phyloP scores from a whole-genome alignment of 2,888 invertebrate genomes.

The Andrena haemorrhoa region DNA sequence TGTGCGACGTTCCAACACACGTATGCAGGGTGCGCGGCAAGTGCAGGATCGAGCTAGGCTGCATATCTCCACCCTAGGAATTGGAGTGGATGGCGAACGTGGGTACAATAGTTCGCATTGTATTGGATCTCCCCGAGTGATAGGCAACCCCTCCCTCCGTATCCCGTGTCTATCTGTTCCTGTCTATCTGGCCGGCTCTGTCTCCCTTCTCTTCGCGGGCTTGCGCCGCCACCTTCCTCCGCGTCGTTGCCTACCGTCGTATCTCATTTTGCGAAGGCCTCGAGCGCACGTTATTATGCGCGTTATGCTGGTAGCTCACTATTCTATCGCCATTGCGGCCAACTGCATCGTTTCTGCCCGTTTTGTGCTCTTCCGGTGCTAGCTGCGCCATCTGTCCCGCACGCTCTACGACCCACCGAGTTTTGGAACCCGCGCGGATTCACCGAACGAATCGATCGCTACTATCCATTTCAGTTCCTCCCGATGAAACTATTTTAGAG shows the following conservation, averaged over 20 bases:
- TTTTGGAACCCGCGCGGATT: slow-evolving; percentile 4
- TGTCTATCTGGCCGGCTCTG: slow-evolving; percentile 23
- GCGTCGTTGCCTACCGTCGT: slow-evolving; percentile 53
- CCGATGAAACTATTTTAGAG: background rate
- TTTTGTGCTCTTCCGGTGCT: slow-evolving; percentile 61
- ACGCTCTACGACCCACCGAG: slow-evolving; percentile 14
- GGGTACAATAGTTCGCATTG: slow-evolving; percentile 76
- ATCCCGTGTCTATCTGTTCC: slow-evolving; percentile 38
- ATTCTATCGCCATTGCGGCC: slow-evolving; percentile 69
- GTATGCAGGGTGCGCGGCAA: slow-evolving; percentile 50
- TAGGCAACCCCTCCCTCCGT: slow-evolving; percentile 54
- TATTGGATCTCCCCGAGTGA: slow-evolving; percentile 74
- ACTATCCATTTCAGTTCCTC: slow-evolving; percentile 4
- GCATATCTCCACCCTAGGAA: slow-evolving; percentile 73
- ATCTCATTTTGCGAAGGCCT: slow-evolving; percentile 70
- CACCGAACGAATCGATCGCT: slow-evolving; percentile 14
- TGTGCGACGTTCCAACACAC: slow-evolving; percentile 47
- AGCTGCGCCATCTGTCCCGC: slow-evolving; percentile 39
- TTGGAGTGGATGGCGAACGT: slow-evolving; percentile 76
- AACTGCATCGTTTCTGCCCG: slow-evolving; percentile 65
- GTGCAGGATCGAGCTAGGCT: slow-evolving; percentile 63
- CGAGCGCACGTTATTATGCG: slow-evolving; percentile 66
- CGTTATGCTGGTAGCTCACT: slow-evolving; percentile 66
- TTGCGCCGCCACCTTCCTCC: slow-evolving; percentile 23
- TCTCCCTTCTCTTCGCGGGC: slow-evolving; percentile 16